Conservation (phyloP, 2,113 vertebrate species). For the Hippocampus guttulatus region DNA sequence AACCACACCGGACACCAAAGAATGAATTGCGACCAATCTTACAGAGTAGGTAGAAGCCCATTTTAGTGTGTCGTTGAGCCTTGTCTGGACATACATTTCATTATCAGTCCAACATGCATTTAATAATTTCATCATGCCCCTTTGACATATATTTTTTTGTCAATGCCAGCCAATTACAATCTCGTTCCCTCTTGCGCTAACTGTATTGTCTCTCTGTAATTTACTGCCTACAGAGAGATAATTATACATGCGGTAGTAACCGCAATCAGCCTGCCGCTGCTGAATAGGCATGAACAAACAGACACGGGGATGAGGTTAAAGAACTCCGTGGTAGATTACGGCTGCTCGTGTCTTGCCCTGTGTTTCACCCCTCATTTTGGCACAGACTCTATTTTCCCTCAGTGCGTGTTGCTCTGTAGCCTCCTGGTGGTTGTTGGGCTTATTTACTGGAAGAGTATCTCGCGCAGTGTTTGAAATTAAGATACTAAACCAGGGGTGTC, state of each 20-base stretch:
- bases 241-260: neutral
- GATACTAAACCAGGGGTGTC: neutral
- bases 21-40: neutral
- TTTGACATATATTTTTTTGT: slow-evolving; percentile 3
- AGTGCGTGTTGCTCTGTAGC: slow-evolving; percentile 15
- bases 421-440: slow-evolving; percentile 50
- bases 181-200: neutral
- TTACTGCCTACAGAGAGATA: neutral
- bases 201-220: slow-evolving; percentile 23
- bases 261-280: neutral
- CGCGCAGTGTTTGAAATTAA: neutral
- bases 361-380: neutral
- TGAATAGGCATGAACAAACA: slow-evolving; percentile 6
- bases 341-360: neutral
- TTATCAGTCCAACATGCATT: slow-evolving; percentile 16
- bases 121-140: slow-evolving; percentile 25
- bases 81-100: slow-evolving; percentile 16
- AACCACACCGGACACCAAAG: neutral
- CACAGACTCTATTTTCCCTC: neutral
- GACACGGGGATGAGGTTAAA: neutral
- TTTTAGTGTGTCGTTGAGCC: neutral
- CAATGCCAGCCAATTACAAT: slow-evolving; percentile 15
- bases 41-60: neutral
- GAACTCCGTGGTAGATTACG: neutral
- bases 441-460: neutral